These are phyloP conservation scores for Sebastes minor DNA, from an alignment of 2,797 vertebrate species.

Conservation along the genomic window DNA sequence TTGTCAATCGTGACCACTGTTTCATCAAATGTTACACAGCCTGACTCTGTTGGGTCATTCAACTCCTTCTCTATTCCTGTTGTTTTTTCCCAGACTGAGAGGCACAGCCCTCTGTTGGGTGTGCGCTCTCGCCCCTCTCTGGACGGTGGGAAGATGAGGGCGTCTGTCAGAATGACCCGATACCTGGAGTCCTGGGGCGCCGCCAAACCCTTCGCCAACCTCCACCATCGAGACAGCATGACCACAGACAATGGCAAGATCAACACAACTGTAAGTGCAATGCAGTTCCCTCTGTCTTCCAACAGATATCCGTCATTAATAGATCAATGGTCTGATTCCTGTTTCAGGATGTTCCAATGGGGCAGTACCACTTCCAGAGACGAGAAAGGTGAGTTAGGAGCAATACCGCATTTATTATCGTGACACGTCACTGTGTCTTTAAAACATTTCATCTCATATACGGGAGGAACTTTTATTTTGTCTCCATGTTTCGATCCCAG, in stretches of 20 bases:
- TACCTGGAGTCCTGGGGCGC: slow-evolving; percentile 99
- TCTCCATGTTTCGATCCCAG: slow-evolving; percentile 65
- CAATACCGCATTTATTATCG: background rate
- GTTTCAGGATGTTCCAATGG: slow-evolving; percentile 93
- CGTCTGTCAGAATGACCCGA: slow-evolving; percentile 96
- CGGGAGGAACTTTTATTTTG: background rate
- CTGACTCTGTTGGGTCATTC: background rate
- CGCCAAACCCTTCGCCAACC: slow-evolving; percentile 96
- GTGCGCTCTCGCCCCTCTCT: slow-evolving; percentile 88
- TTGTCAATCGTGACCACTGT: background rate
- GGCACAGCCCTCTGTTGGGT: slow-evolving; percentile 89
- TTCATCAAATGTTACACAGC: background rate
- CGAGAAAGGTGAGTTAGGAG: slow-evolving; percentile 76
- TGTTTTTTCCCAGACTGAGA: slow-evolving; percentile 85
- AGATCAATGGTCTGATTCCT: slow-evolving; percentile 2
- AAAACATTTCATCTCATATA: background rate
- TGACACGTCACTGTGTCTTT: background rate
- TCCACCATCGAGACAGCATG: slow-evolving; percentile 97
- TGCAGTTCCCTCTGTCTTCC: background rate
- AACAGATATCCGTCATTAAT: background rate
- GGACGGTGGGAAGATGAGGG: slow-evolving; percentile 94
- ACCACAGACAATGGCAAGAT: slow-evolving; percentile 96
- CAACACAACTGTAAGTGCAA: slow-evolving; percentile 89
- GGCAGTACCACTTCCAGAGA: slow-evolving; percentile 93
- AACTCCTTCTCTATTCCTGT: background rate